A percentile compares a stretch with the other conserved stretches of the same genome.
phyloP scores from a whole-genome alignment of 2,113 vertebrate species.

The Etheostoma cragini region DNA sequence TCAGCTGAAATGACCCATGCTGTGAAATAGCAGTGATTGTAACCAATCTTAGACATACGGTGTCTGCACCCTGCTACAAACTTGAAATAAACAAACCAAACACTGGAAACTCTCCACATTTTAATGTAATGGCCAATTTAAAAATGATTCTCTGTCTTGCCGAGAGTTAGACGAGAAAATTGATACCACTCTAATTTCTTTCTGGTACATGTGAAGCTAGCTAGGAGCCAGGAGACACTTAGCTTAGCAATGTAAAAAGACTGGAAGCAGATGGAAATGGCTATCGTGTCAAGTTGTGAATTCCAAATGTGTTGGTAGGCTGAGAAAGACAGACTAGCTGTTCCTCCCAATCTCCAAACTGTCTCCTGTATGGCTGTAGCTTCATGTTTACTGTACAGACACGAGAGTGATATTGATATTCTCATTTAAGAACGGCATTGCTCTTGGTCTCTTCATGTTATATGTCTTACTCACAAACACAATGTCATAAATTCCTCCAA shows the following conservation, averaged over 20 bases:
- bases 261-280: too few relatives aligned
- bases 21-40: not conserved
- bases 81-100: not conserved
- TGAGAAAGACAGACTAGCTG: too few relatives aligned
- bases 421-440: not conserved
- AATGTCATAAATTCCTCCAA: not conserved
- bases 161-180: not conserved
- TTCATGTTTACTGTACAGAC: too few relatives aligned
- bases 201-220: not conserved
- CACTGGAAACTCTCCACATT: not conserved
- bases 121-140: not conserved
- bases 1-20: slow-evolving; percentile 21
- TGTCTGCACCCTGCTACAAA: not conserved
- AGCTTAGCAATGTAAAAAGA: not conserved
- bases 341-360: too few relatives aligned
- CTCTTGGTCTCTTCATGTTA: not conserved
- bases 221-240: not conserved
- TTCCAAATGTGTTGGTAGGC: too few relatives aligned
- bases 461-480: not conserved
- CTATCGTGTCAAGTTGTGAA: too few relatives aligned
- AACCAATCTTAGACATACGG: not conserved
- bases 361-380: too few relatives aligned
- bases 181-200: not conserved
- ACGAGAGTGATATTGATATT: too few relatives aligned
- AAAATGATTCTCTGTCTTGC: not conserved